Conservation (phyloP, 2,797 vertebrate species). For the Mormyrus hasselquistii region DNA sequence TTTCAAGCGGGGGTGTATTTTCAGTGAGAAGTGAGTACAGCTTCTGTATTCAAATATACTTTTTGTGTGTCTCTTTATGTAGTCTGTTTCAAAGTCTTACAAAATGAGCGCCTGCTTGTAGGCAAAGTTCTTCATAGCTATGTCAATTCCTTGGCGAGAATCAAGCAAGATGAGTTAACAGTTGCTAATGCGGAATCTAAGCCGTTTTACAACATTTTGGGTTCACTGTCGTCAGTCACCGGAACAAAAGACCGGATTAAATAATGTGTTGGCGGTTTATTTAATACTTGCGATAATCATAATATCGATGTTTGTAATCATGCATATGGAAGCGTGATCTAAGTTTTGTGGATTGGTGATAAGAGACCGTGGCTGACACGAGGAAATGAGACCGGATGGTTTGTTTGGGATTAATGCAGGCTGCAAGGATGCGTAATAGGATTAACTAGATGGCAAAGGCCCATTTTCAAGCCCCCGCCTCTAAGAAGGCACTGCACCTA, state of each 20-base stretch:
- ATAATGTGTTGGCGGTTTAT: neutral
- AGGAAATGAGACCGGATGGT: slow-evolving; percentile 37
- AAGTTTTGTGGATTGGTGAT: slow-evolving; percentile 25
- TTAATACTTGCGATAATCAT: neutral
- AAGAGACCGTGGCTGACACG: slow-evolving; percentile 34
- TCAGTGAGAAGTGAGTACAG: neutral
- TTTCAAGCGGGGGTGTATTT: neutral
- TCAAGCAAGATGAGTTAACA: neutral
- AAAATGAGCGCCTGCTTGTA: neutral
- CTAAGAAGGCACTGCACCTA: neutral
- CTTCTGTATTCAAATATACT: neutral
- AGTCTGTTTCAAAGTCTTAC: neutral
- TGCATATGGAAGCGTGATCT: neutral
- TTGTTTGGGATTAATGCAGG: slow-evolving; percentile 44
- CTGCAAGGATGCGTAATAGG: slow-evolving; percentile 47
- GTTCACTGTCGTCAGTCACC: neutral
- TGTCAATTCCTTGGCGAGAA: neutral
- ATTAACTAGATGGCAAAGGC: slow-evolving; percentile 48
- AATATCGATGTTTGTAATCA: neutral
- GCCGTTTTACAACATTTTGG: neutral
- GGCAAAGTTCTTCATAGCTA: neutral
- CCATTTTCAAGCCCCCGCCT: slow-evolving; percentile 14
- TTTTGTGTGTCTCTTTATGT: neutral
- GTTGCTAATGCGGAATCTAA: neutral
- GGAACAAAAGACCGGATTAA: slow-evolving; percentile 4